Evolutionary conservation across 1,140 invertebrate species (phyloP), one percentile per base, ranked within the genome.

Genomic region (Drosophila santomea): DNA sequence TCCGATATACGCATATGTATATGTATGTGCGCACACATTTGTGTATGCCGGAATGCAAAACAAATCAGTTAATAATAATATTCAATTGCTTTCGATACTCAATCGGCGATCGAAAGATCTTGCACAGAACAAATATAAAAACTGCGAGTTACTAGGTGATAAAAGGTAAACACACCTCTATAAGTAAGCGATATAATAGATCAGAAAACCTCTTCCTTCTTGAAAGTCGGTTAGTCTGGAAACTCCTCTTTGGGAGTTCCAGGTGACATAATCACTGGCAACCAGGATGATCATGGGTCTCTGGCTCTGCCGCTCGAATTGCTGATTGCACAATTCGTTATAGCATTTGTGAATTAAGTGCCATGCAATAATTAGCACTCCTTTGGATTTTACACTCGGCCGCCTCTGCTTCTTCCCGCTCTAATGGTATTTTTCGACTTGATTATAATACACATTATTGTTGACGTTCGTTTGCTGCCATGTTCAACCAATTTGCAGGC

Each of bases 311-410:
- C 23, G 44, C 20, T 43, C 43, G 10, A 14, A 38, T 11, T 38
- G 35, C 47, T 62, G 41, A 32, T 74, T 80, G 54, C 55, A 61
- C 60, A 80, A 79, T 66, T 51, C 38, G 38, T 69, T 78, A 41
- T 72, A 43, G 48, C 72, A 63, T 39, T 66, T 50, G 54, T 39
- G 39, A 73, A 58, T 73, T 78, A 61, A 64, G 20, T 52, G 35
- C 32, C 51, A 36, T 55, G 45, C 35, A 48, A 63, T 61, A 80
- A 77, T 81, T 80, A 77, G 35, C 77, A 68, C 45, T 77, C 20
- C 66, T 76, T 80, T 15, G 79, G 67, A 73, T 62, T 68, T 81
- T 74, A 80, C 79, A 76, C 67, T 61, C 75, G 47, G 32, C 38
- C 63, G 62, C 58, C 44, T 48, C 50, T 58, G 28, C 48, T 51